Evolutionary conservation across 2,113 vertebrate species (phyloP).

Genomic region (Chaetorhynchus papuensis): DNA sequence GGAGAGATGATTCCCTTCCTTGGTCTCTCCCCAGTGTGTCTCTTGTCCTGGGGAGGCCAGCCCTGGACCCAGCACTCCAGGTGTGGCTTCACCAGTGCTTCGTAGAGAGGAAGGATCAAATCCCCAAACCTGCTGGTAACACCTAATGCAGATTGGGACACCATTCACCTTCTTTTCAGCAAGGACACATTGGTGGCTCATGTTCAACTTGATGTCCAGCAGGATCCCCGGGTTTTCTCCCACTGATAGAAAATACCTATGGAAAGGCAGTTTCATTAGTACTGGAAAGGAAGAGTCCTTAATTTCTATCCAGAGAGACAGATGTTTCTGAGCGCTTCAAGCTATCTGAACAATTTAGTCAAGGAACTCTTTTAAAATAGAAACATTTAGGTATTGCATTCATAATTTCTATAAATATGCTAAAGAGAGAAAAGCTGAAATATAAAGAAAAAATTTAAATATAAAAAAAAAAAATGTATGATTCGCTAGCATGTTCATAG

Average conservation of each 20-base stretch:
- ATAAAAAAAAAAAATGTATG: not conserved
- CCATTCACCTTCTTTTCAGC: not conserved
- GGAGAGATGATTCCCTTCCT: not conserved
- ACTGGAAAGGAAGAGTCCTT: not conserved
- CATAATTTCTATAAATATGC: not conserved
- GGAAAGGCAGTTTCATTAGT: not conserved
- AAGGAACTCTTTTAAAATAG: not conserved
- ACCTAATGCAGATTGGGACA: not conserved
- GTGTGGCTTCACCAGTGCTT: not conserved
- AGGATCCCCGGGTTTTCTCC: not conserved
- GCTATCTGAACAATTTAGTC: not conserved
- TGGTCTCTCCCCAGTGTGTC: not conserved
- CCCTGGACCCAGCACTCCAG: not conserved
- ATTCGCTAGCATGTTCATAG: not conserved
- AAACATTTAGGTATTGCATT: not conserved
- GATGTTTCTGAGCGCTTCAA: not conserved
- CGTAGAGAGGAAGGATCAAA: not conserved
- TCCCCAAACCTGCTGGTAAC: not conserved
- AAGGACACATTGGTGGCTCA: not conserved
- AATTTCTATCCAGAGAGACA: not conserved
- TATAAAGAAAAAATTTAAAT: not conserved
- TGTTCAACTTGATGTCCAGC: not conserved
- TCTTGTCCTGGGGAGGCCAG: not conserved
- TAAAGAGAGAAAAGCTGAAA: not conserved
- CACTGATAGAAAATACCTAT: not conserved